Base-by-base conservation (phyloP, 2,888 invertebrate genomes). In the Drosophila borborema region DNA sequence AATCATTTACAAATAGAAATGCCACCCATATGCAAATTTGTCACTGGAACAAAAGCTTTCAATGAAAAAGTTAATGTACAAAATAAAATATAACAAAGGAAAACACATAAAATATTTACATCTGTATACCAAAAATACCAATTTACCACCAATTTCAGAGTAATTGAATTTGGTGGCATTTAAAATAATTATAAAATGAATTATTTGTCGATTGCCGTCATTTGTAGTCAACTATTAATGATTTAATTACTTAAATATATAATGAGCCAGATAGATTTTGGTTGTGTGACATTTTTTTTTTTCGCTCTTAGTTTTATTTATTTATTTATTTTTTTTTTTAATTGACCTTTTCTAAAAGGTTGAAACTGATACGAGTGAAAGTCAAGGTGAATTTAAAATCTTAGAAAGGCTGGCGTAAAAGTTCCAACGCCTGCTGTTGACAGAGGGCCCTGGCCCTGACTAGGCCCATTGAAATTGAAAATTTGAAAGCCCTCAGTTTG, bases 361-460 rank as follows among this genome's bases (percentile, higher is more conserved):
- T 46, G 41, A 65, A 69, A 59, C 38, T 54, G 59, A 53, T 28
- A 65, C 69, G 55, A 64, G 63, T 67, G 73, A 82, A 77, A 80
- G 86, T 79, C 81, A 81, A 86, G 89, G 82, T 67, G 71, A 51
- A 51, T 51, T 2, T 36, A n/a, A 78, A 71, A 65, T 31, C 66
- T 43, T 60, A 49, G 62, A 64, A 64, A 56, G 66, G 73, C 82
- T 59, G 72, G 71, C 74, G 77, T 68, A 63, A 77, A 86, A 81
- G 72, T 72, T 71, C 53, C 43, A 62, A 51, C 62, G 55, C 36
- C 74, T 76, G 87, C 56, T 74, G 74, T 80, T 80, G 85, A 89
- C 87, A 81, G 62, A 74, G 77, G 77, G 84, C 84, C 81, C 72
- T 81, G 86, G 86, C 59, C 85, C 74, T 61, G 67, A 23, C n/a